Evolutionary conservation across 2,113 vertebrate genomes (phyloP).

Genomic region (Rhabdornis inornatus): DNA sequence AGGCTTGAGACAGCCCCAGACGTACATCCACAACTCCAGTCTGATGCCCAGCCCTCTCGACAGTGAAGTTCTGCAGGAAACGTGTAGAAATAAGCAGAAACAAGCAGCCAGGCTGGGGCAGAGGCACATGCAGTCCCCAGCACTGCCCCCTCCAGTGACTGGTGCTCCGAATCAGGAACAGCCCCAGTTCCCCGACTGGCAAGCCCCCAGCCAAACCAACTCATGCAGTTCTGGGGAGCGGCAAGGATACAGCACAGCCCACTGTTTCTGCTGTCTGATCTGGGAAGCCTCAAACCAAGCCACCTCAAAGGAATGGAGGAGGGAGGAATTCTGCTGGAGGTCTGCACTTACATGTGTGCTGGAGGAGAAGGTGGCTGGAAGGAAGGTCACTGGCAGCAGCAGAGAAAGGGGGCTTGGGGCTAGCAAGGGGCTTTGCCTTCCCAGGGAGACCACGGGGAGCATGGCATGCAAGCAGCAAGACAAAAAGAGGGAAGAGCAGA

Average conservation of each 20-base stretch:
- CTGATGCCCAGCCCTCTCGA: not conserved
- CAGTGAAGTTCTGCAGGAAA: not conserved
- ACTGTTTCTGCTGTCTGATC: not conserved
- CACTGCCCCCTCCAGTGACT: not conserved
- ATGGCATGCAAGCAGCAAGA: not conserved
- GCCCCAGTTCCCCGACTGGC: not conserved
- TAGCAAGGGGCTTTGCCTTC: not conserved
- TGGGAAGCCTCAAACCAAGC: not conserved
- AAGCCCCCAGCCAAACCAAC: not conserved
- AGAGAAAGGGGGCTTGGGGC: not conserved
- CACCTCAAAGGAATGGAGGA: not conserved
- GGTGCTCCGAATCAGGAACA: not conserved
- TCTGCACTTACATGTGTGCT: accelerated
- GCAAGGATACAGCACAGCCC: not conserved
- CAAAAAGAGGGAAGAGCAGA: not conserved
- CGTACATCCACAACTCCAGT: accelerated
- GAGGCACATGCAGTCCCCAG: not conserved
- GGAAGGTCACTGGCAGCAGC: not conserved
- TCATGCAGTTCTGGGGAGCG: not conserved
- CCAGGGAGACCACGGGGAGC: not conserved
- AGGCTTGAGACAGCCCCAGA: not conserved
- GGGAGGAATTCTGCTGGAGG: not conserved
- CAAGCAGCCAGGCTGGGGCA: not conserved
- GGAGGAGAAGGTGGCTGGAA: not conserved
- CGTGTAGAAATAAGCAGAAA: not conserved